These are phyloP conservation scores for Drosophila cardini DNA, from an alignment of 1,140 invertebrate species.

Conservation along the genomic window DNA sequence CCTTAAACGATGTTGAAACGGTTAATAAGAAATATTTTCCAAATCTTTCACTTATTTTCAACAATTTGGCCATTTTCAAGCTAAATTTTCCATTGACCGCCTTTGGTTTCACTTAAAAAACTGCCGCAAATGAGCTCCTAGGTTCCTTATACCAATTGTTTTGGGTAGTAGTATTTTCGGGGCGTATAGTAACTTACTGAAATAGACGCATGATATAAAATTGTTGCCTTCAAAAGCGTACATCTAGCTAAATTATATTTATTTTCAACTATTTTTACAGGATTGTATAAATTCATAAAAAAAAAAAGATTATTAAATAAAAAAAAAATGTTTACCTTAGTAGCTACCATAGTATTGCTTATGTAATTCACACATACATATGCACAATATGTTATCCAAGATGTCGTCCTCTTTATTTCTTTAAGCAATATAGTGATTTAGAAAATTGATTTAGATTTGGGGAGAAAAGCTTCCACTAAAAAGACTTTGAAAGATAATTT, in stretches of 20 bases:
- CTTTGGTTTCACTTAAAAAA: no score
- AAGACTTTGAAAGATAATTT: slow-evolving; percentile 1
- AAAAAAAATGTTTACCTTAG: slow-evolving; percentile 63
- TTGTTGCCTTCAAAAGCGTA: slow-evolving; percentile 72
- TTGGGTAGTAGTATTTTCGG: no score
- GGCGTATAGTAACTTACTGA: no score
- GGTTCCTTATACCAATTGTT: no score
- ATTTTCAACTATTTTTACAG: slow-evolving; percentile 81
- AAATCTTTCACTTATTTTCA: no score
- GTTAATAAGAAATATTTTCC: no score
- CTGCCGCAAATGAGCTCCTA: no score
- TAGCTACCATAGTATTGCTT: slow-evolving; percentile 70
- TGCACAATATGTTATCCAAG: slow-evolving; percentile 39
- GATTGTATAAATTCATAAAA: slow-evolving; percentile 71
- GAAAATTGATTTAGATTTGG: slow-evolving; percentile 11
- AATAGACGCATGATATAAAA: slow-evolving; percentile 35
- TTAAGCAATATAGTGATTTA: neutral
- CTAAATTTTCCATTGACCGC: no score
- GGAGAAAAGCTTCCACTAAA: slow-evolving; percentile 22
- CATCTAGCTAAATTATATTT: slow-evolving; percentile 77
- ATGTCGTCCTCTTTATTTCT: slow-evolving; percentile 26
- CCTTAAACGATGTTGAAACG: no score
- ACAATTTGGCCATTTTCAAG: no score
- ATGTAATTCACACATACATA: slow-evolving; percentile 64
- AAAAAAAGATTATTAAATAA: slow-evolving; percentile 44